These are phyloP conservation scores for Kryphioiulus occultus DNA, from an alignment of 2,888 invertebrate genomes.

Conservation along the genomic window DNA sequence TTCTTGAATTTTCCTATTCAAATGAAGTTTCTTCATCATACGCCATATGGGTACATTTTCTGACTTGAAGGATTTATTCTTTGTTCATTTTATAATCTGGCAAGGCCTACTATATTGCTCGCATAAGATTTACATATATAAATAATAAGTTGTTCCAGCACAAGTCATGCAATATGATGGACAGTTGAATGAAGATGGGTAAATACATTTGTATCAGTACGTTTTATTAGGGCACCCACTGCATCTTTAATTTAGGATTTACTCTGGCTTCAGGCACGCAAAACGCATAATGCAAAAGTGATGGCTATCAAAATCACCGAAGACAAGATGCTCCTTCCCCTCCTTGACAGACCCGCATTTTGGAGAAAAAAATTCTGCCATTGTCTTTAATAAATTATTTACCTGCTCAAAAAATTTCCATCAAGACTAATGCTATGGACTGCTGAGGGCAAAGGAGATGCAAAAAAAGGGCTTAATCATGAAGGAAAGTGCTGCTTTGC, in stretches of 20 bases:
- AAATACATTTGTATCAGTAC: conserved; percentile 23
- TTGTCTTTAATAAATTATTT: conserved; percentile 23
- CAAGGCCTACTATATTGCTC: not conserved
- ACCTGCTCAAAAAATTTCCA: conserved; percentile 9
- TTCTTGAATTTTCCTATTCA: not conserved
- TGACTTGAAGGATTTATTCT: not conserved
- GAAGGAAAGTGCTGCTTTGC: not conserved
- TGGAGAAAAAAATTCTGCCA: not conserved
- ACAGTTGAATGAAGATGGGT: not conserved
- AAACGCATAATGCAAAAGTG: conserved; percentile 16
- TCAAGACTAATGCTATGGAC: not conserved
- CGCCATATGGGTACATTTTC: not conserved
- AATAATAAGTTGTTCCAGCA: not conserved
- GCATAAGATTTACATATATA: conserved; percentile 16
- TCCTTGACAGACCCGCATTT: not conserved
- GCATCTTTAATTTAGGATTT: not conserved
- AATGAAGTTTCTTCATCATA: not conserved
- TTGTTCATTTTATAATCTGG: not conserved
- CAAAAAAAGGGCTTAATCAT: not conserved
- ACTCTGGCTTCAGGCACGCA: conserved; percentile 4
- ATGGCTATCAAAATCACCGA: conserved; percentile 8
- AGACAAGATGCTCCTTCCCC: not conserved
- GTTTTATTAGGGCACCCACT: not conserved
- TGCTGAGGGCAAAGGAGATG: not conserved
- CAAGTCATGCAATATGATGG: conserved; percentile 17